Conservation (phyloP, 2,888 invertebrate species). For the Acheta domesticus region DNA sequence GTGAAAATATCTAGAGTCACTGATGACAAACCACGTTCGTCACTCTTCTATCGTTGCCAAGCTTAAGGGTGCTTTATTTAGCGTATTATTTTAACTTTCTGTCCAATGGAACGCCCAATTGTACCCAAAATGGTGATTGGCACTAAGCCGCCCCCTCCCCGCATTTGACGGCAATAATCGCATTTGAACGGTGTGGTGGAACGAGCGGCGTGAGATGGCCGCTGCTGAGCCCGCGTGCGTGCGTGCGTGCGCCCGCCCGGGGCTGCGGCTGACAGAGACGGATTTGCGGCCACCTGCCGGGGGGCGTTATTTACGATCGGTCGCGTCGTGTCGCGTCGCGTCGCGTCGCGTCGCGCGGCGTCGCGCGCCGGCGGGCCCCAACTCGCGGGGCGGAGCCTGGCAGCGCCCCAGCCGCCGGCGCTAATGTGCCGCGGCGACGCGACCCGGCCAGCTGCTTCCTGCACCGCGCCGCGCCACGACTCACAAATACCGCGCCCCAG, state of each 20-base stretch:
- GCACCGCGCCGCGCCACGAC: neutral
- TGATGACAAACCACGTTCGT: too few species aligned
- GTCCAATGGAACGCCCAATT: too few species aligned
- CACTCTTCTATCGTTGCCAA: too few species aligned
- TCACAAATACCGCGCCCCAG: neutral
- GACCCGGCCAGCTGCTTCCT: neutral
- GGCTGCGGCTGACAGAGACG: neutral
- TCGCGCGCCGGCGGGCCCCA: conserved; percentile 12
- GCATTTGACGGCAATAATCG: too few species aligned
- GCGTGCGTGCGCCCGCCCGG: neutral
- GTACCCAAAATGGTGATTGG: too few species aligned
- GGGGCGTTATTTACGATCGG: neutral
- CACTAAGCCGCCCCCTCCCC: too few species aligned
- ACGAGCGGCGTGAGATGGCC: too few species aligned
- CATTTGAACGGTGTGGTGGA: too few species aligned
- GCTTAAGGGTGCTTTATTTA: too few species aligned
- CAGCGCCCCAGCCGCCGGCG: neutral
- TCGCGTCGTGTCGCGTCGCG: neutral
- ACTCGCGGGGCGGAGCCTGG: neutral
- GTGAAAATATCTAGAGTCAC: too few species aligned
- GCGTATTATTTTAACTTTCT: too few species aligned
- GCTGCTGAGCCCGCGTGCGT: too few species aligned
- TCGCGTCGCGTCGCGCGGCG: neutral
- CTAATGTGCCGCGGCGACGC: neutral
- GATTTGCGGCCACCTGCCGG: neutral